Evolutionary conservation across 2,797 vertebrate genomes (phyloP), one percentile per base, ranked within the genome.

Genomic region (Propithecus deckenii): DNA sequence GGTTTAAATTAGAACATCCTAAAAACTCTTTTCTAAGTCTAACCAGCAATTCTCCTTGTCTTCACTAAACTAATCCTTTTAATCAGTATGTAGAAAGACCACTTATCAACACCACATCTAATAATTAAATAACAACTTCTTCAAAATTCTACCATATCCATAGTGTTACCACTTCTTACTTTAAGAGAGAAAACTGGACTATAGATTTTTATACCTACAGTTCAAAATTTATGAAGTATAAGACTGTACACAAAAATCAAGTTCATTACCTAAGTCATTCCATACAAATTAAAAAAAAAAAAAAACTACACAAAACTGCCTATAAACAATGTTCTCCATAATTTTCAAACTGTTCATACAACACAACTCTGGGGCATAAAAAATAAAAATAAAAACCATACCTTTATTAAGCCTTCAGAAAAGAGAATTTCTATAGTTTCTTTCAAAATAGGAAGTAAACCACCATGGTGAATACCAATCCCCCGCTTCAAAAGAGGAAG

Each of bases 341-440:
- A 67, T 13, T 67, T 86, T 85, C 48, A 91, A 85, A 75, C 1
- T 57, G 10, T 11, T 71, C 46, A 76, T 3, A 41, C 0, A 63
- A 91, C 8, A 93, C 7, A 86, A 75, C 69, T 87, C 41, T 50
- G 79, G 67, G 46, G 0, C 38, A 89, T 72, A 79, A 75, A 30
- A 92, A 92, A 59, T 48, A 72, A 57, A 92, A 76, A 67, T 35
- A 67, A 85, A 52, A 55, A 67, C 22, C n/a, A 69, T 98, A 99
- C 99, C 99, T 99, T 99, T 87, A 99, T 98, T 43, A 99, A 98
- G 78, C 99, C 99, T 98, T 99, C 99, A 76, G 99, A 99, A 98
- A 99, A 99, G 13, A 99, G 99, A 96, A 99, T 99, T 99, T 99
- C 99, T 72, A 99, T 99, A 20, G 99, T 99, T 97, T 99, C 99